Base-by-base conservation (phyloP, 2,113 vertebrate genomes). In the Puma concolor region DNA sequence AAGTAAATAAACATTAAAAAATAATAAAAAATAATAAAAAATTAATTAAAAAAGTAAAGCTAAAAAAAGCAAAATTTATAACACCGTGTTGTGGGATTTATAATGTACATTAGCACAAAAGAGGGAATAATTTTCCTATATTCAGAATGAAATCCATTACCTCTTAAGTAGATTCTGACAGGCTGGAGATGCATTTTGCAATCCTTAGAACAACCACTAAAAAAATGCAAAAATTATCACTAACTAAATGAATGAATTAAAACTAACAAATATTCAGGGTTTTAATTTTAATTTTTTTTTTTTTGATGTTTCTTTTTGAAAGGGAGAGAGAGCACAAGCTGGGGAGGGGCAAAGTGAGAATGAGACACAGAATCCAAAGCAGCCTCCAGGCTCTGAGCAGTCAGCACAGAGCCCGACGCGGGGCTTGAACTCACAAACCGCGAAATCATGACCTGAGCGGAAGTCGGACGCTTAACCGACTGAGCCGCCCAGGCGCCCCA, bases 381-480 rank as follows among this genome's bases (percentile, higher is more conserved):
- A 44, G 44, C 44, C 44, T 44, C 44, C 44, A 44, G 44, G 44
- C 44, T 44, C 44, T 44, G 44, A 44, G 44, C 44, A 44, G 44
- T 44, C 44, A 44, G 44, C 44, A 44, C 44, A 44, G 44, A 44
- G 7, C 44, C 44, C 7, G 7, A 44, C 7, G 44, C 44, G 44
- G 44, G 44, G 44, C 7, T 44, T 7, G 44, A 44, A 44, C 44
- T 44, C 44, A 44, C 7, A 0, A 0, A 44, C 7, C 0, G 44
- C 7, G 0, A 44, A 1, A 44, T 44, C 44, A 44, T 44, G 44
- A 44, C 44, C 44, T 1, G 7, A 44, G 44, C 44, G 1, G 44
- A 44, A 44, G 44, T 44, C 44, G 0, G 44, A 44, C 1, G 1
- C 44, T 44, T 1, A 44, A 44, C 44, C 1, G 44, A 44, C 1